Evolutionary conservation across 2,888 invertebrate species (phyloP).

Genomic region (Chymomyza caudatula): DNA sequence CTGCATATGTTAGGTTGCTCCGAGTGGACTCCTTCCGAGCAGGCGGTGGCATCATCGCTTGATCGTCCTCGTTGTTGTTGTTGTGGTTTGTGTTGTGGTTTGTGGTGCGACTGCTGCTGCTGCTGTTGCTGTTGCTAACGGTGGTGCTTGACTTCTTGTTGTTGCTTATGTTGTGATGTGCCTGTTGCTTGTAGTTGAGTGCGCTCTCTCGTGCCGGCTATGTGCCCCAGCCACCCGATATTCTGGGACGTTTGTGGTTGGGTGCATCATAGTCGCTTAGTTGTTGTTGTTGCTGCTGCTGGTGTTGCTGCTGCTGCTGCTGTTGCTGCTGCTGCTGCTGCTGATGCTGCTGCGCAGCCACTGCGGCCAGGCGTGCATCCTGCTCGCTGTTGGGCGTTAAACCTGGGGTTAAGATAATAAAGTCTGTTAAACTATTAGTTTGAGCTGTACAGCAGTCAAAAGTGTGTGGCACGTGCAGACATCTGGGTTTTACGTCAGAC

Average conservation of each 20-base stretch:
- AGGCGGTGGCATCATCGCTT: conserved; percentile 70
- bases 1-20: neutral
- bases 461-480: conserved; percentile 58
- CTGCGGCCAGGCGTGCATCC: conserved; percentile 78
- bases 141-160: conserved; percentile 44
- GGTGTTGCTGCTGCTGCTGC: conserved; percentile 71
- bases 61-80: conserved; percentile 42
- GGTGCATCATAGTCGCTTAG: conserved; percentile 82
- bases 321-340: conserved; percentile 72
- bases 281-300: conserved; percentile 69
- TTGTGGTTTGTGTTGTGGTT: conserved; percentile 34
- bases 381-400: conserved; percentile 91
- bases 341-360: conserved; percentile 63
- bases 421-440: conserved; percentile 77
- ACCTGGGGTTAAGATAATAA: conserved; percentile 80
- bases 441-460: conserved; percentile 44
- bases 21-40: conserved; percentile 40
- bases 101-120: conserved; percentile 28
- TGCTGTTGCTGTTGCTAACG: conserved; percentile 33
- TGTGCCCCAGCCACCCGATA: conserved; percentile 94
- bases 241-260: conserved; percentile 89
- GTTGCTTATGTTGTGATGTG: conserved; percentile 22
- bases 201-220: conserved; percentile 80
- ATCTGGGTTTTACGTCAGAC: conserved; percentile 37
- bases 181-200: conserved; percentile 26